These are phyloP conservation scores for Pelecanus crispus DNA, from an alignment of 2,113 vertebrate genomes.

Conservation along the genomic window DNA sequence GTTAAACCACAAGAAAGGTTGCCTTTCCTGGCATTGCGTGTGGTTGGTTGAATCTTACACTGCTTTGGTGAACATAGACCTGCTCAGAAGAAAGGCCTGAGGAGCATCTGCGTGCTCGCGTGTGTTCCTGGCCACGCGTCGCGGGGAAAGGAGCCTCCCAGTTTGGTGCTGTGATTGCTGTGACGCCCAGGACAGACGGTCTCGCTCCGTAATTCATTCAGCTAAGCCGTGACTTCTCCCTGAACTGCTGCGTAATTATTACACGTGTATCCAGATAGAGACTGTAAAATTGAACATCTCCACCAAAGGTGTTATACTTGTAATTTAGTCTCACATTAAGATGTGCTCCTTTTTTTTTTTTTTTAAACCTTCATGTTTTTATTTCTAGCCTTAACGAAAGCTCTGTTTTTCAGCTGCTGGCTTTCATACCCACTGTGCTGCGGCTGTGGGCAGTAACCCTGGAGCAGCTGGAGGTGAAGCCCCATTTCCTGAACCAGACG, in stretches of 20 bases:
- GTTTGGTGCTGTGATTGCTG: accelerated
- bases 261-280: background rate
- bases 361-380: background rate
- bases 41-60: accelerated
- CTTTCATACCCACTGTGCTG: background rate
- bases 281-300: conserved; percentile 1
- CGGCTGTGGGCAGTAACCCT: background rate
- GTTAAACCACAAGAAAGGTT: too few relatives aligned
- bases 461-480: background rate
- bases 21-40: accelerated
- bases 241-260: background rate
- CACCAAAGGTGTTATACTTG: background rate
- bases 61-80: background rate
- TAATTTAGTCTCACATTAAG: background rate
- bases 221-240: background rate
- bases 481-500: background rate
- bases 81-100: background rate
- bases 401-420: background rate
- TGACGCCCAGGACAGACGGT: too few relatives aligned
- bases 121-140: accelerated
- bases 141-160: background rate
- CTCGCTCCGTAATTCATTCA: background rate
- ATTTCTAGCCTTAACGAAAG: background rate
- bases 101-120: accelerated
- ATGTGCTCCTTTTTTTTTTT: background rate